These are phyloP conservation scores for Shargacucullia verbasci DNA, from an alignment of 2,888 invertebrate species.

Conservation along the genomic window DNA sequence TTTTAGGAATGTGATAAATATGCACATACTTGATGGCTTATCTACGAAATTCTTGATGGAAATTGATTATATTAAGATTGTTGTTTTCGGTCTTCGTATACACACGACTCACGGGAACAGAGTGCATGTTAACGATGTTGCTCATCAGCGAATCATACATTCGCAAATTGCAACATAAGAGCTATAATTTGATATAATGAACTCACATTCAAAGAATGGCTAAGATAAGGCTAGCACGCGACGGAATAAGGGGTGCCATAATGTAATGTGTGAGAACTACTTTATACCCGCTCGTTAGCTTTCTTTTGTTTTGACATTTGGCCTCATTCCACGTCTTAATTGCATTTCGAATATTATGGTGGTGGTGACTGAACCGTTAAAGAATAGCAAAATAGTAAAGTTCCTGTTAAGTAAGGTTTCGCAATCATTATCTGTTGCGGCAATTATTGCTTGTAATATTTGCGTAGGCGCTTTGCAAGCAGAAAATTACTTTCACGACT, in stretches of 20 bases:
- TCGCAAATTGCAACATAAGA: conserved; percentile 74
- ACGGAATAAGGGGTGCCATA: conserved; percentile 58
- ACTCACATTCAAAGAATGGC: conserved; percentile 66
- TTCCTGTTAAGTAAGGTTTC: conserved; percentile 22
- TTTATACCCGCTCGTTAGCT: conserved; percentile 53
- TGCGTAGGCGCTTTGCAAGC: conserved; percentile 53
- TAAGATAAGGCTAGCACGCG: conserved; percentile 71
- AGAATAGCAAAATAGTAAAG: conserved; percentile 8
- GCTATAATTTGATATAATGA: conserved; percentile 80
- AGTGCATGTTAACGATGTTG: conserved; percentile 60
- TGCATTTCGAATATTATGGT: conserved; percentile 36
- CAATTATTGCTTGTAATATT: conserved; percentile 55
- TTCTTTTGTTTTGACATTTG: conserved; percentile 58
- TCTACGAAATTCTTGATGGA: conserved; percentile 17
- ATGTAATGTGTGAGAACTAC: conserved; percentile 58
- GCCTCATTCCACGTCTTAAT: conserved; percentile 56
- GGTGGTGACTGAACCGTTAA: conserved; percentile 8
- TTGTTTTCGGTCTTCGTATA: conserved; percentile 2
- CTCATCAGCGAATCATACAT: conserved; percentile 73
- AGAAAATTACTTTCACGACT: conserved; percentile 9
- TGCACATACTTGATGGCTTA: conserved; percentile 35
- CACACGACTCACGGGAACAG: conserved; percentile 34
- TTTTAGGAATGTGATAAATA: conserved; percentile 42
- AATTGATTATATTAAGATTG: too few species aligned
- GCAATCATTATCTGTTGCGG: conserved; percentile 38